Percentiles rank a stretch among this genome's conserved stretches.
These are phyloP conservation scores for Valencia hispanica DNA, from an alignment of 2,797 vertebrate genomes.

Conservation along the genomic window DNA sequence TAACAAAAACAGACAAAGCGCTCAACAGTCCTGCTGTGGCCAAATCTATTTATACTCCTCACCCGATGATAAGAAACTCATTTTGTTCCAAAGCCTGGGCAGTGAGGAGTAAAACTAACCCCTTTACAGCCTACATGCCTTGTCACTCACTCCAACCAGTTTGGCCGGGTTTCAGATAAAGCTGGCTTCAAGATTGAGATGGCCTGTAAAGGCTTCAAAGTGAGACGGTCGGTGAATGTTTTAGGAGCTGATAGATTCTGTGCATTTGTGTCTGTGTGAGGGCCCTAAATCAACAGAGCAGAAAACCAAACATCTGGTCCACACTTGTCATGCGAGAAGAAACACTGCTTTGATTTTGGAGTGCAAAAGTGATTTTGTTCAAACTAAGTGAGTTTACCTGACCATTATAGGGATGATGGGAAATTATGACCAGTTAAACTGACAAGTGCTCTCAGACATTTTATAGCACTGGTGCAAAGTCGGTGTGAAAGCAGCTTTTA, in stretches of 20 bases:
- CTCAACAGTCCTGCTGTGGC: conserved; percentile 13
- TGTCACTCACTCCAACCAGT: conserved; percentile 58
- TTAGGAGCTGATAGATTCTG: conserved; percentile 5
- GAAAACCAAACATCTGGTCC: conserved; percentile 75
- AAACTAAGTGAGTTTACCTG: conserved; percentile 14
- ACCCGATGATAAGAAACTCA: conserved; percentile 62
- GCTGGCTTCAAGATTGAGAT: conserved; percentile 61
- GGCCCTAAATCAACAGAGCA: conserved; percentile 84
- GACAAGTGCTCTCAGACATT: conserved; percentile 22
- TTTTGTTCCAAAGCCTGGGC: conserved; percentile 48
- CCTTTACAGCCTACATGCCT: conserved; percentile 55
- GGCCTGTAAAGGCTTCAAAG: conserved; percentile 33
- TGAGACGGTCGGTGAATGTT: background rate
- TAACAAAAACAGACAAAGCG: conserved; percentile 12
- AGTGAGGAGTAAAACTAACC: conserved; percentile 48
- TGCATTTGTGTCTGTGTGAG: conserved; percentile 42
- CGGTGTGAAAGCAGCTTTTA: conserved; percentile 17
- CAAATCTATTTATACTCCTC: conserved; percentile 54
- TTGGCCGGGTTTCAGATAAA: conserved; percentile 59
- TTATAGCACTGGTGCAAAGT: conserved; percentile 17
- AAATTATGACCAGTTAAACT: conserved; percentile 34
- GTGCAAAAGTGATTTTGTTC: conserved; percentile 32
- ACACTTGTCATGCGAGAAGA: conserved; percentile 38
- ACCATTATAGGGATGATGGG: conserved; percentile 26
- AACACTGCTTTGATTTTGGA: conserved; percentile 23